phyloP scores from a whole-genome alignment of 1,140 invertebrate species.

The Battus philenor region DNA sequence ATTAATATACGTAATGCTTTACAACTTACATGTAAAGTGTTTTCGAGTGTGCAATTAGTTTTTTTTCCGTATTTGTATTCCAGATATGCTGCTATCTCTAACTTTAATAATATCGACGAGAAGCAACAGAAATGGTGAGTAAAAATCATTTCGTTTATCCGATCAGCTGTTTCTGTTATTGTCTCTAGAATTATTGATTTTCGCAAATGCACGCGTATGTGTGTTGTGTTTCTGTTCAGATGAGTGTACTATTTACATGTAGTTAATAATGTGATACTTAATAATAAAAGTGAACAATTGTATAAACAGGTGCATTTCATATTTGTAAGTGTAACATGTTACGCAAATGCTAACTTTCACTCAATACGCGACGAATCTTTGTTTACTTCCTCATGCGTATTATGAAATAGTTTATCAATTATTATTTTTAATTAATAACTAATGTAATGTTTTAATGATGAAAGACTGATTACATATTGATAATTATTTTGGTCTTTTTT shows the following conservation, averaged over 20 bases:
- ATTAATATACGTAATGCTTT: slow-evolving; percentile 13
- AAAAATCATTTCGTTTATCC: slow-evolving; percentile 21
- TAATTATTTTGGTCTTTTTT: background rate
- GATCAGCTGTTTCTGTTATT: slow-evolving; percentile 68
- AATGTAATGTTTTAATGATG: slow-evolving; percentile 11
- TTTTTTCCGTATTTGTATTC: slow-evolving; percentile 58
- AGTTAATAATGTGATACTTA: background rate
- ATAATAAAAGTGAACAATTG: no score
- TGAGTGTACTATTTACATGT: background rate
- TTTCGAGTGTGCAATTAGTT: slow-evolving; percentile 35
- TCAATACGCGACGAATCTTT: slow-evolving; percentile 8
- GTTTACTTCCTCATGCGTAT: slow-evolving; percentile 10
- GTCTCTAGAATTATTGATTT: slow-evolving; percentile 51
- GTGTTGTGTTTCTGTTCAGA: background rate
- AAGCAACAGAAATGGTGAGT: slow-evolving; percentile 67
- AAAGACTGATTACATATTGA: background rate
- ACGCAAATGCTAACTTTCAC: slow-evolving; percentile 15
- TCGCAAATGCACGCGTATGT: slow-evolving; percentile 21
- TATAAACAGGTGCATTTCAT: slow-evolving; percentile 1
- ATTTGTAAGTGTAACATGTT: slow-evolving; percentile 7
- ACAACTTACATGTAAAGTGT: slow-evolving; percentile 22
- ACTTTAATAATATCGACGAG: slow-evolving; percentile 65
- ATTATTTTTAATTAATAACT: no score
- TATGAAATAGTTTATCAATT: no score
- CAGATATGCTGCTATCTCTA: slow-evolving; percentile 71